These are phyloP conservation scores for Pristionchus arcanus DNA, from an alignment of 2,888 invertebrate species.

Conservation along the genomic window DNA sequence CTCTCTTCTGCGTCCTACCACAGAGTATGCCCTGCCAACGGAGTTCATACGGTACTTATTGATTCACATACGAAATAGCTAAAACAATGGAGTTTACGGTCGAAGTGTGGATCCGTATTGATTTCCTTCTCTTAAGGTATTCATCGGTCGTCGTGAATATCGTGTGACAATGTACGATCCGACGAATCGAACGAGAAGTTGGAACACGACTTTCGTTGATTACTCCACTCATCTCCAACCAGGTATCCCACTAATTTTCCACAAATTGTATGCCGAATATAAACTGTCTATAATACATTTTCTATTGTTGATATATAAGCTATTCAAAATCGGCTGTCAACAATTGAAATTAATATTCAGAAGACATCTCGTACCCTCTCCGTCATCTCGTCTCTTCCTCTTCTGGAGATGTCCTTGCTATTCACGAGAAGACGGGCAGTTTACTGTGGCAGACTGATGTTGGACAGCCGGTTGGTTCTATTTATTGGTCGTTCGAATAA, in stretches of 20 bases:
- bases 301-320: conserved; percentile 11
- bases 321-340: neutral
- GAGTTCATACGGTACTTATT: conserved; percentile 59
- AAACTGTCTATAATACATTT: neutral
- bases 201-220: conserved; percentile 98
- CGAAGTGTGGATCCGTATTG: neutral
- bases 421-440: conserved; percentile 69
- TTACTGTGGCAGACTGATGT: conserved; percentile 90
- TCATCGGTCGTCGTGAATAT: conserved; percentile 85
- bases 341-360: conserved; percentile 63
- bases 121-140: conserved; percentile 75
- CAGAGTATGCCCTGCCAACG: conserved; percentile 80
- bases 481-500: neutral
- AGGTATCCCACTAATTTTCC: conserved; percentile 81
- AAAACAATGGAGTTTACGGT: neutral
- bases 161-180: conserved; percentile 95
- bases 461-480: conserved; percentile 83
- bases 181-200: conserved; percentile 85
- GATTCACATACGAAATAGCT: neutral
- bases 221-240: conserved; percentile 87
- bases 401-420: conserved; percentile 73
- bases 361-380: conserved; percentile 71
- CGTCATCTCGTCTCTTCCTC: conserved; percentile 80
- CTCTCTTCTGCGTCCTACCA: conserved; percentile 71
- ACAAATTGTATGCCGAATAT: neutral